These are phyloP conservation scores for Nannospalax galili DNA, from an alignment of 2,113 vertebrate genomes.

Conservation along the genomic window DNA sequence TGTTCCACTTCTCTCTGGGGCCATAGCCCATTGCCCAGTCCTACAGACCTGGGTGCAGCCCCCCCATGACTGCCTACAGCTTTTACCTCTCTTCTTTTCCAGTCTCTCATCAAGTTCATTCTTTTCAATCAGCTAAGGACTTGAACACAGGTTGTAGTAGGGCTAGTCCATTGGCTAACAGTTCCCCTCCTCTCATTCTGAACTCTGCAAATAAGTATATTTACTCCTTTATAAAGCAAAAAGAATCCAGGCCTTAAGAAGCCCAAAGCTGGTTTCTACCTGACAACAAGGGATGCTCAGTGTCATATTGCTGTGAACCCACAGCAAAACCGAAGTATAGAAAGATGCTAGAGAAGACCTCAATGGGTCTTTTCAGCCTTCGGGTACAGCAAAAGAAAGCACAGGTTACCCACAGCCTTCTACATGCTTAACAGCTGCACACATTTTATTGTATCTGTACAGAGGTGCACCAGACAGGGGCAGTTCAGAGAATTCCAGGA, in stretches of 20 bases:
- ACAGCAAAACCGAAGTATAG: background rate
- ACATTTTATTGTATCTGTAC: background rate
- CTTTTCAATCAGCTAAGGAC: background rate
- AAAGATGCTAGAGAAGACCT: background rate
- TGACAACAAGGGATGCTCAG: background rate
- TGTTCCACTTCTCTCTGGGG: background rate
- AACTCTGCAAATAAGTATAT: background rate
- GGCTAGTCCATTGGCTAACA: background rate
- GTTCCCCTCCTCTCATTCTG: background rate
- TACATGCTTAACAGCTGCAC: background rate
- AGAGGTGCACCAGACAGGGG: background rate
- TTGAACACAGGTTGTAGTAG: background rate
- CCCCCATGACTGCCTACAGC: background rate
- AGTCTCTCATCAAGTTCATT: background rate
- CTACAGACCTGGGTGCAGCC: background rate
- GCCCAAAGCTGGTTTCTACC: background rate
- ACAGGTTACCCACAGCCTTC: background rate
- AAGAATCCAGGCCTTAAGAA: background rate
- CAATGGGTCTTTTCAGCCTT: background rate
- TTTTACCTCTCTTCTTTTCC: background rate
- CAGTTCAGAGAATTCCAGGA: background rate
- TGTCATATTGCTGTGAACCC: background rate
- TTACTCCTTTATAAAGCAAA: background rate
- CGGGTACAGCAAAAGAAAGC: background rate
- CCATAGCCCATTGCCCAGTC: rapidly evolving